phyloP scores from a whole-genome alignment of 2,113 vertebrate species.

The Megaptera novaeangliae region DNA sequence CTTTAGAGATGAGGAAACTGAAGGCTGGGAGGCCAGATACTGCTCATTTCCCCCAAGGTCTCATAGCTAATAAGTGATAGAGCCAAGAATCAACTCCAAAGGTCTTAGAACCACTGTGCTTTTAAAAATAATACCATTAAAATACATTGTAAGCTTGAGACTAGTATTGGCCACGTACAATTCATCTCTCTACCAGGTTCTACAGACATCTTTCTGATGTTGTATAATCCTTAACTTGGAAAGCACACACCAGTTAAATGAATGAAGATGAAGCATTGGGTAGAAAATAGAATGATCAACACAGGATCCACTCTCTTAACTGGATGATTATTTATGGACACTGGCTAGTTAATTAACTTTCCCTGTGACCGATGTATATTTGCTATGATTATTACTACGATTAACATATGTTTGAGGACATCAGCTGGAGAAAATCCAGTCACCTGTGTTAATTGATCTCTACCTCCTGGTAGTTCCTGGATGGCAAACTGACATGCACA shows the following conservation, averaged over 20 bases:
- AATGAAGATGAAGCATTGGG: neutral
- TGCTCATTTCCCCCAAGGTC: neutral
- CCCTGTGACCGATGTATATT: neutral
- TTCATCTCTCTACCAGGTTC: neutral
- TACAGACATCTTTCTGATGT: neutral
- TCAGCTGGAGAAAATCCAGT: neutral
- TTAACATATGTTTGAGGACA: neutral
- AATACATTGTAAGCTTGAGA: neutral
- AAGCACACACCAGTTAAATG: neutral
- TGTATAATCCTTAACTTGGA: neutral
- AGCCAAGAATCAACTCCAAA: neutral
- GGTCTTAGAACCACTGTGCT: neutral
- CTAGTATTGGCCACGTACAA: neutral
- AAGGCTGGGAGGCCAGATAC: neutral
- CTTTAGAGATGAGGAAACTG: neutral
- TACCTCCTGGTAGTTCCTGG: neutral
- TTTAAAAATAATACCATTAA: neutral
- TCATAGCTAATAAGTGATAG: neutral
- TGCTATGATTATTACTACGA: neutral
- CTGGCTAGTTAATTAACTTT: neutral
- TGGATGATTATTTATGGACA: neutral
- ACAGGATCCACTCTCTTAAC: neutral
- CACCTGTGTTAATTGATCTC: slow-evolving; percentile 15
- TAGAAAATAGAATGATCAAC: neutral
- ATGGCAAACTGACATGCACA: neutral